These are phyloP conservation scores for Lepeophtheirus nordmannii DNA, from an alignment of 2,888 invertebrate genomes.

Conservation along the genomic window DNA sequence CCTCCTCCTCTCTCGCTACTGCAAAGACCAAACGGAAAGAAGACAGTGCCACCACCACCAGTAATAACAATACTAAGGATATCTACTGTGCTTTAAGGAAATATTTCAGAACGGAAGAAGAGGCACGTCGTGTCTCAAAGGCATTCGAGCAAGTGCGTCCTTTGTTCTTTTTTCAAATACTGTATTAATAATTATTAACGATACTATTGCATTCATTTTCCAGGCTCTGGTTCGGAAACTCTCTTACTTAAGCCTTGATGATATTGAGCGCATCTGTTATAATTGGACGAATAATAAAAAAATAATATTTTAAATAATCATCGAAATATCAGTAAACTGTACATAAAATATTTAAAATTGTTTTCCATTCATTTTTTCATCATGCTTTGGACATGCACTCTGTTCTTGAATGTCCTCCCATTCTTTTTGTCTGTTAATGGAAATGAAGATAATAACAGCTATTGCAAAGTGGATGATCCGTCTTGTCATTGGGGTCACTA, in stretches of 20 bases:
- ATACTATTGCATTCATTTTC: no score
- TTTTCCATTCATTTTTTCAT: neutral
- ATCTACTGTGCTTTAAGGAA: neutral
- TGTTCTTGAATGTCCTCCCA: neutral
- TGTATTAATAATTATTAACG: no score
- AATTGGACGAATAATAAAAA: neutral
- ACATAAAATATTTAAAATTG: neutral
- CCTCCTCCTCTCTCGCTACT: neutral
- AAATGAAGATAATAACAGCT: no score
- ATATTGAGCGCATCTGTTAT: slow-evolving; percentile 15
- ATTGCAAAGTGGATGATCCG: no score
- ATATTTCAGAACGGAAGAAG: neutral
- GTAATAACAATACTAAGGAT: neutral
- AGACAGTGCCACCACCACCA: neutral
- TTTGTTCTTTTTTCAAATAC: no score
- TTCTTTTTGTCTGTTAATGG: no score
- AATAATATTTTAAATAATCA: neutral
- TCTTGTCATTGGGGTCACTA: neutral
- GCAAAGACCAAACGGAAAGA: neutral
- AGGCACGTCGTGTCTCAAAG: neutral
- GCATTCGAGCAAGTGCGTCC: neutral
- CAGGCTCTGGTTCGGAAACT: slow-evolving; percentile 1
- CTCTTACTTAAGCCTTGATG: slow-evolving; percentile 16
- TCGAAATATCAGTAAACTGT: no score
- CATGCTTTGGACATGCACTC: neutral